These are phyloP conservation scores for Hirtodrosophila trivittata DNA, from an alignment of 2,888 invertebrate species.

Conservation along the genomic window DNA sequence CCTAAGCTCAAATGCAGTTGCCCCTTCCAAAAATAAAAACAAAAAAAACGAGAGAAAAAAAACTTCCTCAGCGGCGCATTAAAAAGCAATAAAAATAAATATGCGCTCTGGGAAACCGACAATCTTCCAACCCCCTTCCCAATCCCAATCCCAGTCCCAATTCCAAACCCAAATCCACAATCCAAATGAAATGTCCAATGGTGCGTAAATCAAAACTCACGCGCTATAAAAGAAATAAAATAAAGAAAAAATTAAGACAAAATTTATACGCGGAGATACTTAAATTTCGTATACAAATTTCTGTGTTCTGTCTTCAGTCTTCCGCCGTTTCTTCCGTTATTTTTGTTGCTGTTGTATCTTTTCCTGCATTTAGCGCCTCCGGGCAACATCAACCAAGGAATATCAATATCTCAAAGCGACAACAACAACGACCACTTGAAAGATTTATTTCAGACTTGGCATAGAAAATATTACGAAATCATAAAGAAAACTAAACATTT, in stretches of 20 bases:
- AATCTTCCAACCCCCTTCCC: background rate
- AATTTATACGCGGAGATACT: constrained; percentile 59
- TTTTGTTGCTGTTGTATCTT: constrained; percentile 26
- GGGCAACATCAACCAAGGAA: constrained; percentile 38
- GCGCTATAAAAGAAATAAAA: constrained; percentile 41
- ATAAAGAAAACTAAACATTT: no score
- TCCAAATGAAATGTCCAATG: constrained; percentile 73
- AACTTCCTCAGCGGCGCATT: constrained; percentile 77
- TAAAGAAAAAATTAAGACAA: constrained; percentile 65
- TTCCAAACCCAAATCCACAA: constrained; percentile 19
- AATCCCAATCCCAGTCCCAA: background rate
- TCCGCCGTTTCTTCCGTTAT: constrained; percentile 56
- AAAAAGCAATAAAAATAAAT: constrained; percentile 81
- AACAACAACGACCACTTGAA: constrained; percentile 58
- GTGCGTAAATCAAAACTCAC: constrained; percentile 78
- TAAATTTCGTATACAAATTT: constrained; percentile 35
- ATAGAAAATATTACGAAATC: constrained; percentile 14
- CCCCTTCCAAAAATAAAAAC: constrained; percentile 25
- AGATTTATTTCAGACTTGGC: constrained; percentile 47
- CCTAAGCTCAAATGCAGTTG: constrained; percentile 56
- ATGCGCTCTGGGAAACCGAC: constrained; percentile 59
- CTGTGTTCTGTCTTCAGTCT: background rate
- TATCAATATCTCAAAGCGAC: constrained; percentile 22
- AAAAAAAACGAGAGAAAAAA: constrained; percentile 30
- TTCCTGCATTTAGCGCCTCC: constrained; percentile 73